Conservation (phyloP, 2,888 invertebrate genomes). For the Parnassius glacialis region DNA sequence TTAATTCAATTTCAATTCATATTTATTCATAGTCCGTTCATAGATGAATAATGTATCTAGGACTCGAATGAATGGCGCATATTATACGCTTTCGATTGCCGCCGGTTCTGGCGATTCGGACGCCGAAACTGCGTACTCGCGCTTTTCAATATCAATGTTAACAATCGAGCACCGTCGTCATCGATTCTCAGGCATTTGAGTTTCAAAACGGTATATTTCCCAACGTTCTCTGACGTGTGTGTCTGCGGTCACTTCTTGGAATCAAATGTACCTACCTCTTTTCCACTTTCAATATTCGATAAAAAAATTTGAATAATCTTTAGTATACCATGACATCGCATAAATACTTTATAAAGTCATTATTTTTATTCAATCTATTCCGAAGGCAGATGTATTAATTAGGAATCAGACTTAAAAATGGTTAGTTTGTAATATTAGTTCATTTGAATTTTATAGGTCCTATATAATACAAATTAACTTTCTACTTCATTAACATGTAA, state of each 20-base stretch:
- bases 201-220: conserved; percentile 26
- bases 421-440: too few relatives aligned
- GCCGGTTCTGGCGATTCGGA: conserved; percentile 8
- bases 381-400: too few relatives aligned
- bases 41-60: conserved; percentile 30
- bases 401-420: too few relatives aligned
- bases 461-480: too few relatives aligned
- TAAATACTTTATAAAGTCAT: too few relatives aligned
- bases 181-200: conserved; percentile 31
- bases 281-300: conserved; percentile 20
- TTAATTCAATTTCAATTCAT: conserved; percentile 6
- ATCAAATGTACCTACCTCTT: conserved; percentile 12
- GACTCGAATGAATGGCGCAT: conserved; percentile 18
- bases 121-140: conserved; percentile 27
- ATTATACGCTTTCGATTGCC: conserved; percentile 9
- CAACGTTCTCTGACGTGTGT: conserved; percentile 38
- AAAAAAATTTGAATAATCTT: too few relatives aligned
- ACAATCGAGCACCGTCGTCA: conserved; percentile 32
- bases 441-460: too few relatives aligned
- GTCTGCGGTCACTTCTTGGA: conserved; percentile 40
- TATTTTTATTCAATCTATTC: too few relatives aligned
- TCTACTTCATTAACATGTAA: too few relatives aligned
- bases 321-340: too few relatives aligned
- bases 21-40: conserved; percentile 12
- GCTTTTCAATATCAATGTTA: conserved; percentile 40